phyloP scores from a whole-genome alignment of 2,888 invertebrate genomes.

The Clanis bilineata region DNA sequence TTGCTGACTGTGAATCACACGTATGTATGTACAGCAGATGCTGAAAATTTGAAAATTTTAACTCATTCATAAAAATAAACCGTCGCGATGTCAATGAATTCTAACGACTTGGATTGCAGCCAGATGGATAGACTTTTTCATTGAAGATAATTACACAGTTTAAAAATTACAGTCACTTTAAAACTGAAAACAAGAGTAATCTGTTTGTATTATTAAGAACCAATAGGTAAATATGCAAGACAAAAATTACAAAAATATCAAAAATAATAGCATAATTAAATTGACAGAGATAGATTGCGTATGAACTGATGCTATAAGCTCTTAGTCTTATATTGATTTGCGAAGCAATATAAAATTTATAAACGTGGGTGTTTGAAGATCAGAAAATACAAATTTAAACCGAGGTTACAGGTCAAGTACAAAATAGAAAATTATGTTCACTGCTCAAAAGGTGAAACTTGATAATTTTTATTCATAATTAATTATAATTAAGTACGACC shows the following conservation, averaged over 20 bases:
- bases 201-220: background rate
- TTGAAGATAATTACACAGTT: background rate
- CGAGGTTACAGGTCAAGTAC: background rate
- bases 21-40: background rate
- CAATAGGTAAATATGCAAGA: no score
- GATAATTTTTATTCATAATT: background rate
- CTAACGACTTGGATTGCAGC: background rate
- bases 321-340: background rate
- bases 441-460: background rate
- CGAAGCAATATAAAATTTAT: background rate
- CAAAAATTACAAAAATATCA: no score
- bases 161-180: background rate
- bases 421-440: conserved; percentile 4
- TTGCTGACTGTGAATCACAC: background rate
- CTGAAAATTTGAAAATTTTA: background rate
- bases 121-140: background rate
- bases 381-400: background rate
- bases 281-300: no score
- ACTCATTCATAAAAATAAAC: conserved; percentile 1
- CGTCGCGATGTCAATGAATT: background rate
- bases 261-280: no score
- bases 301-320: background rate
- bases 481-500: background rate
- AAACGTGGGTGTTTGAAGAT: background rate
- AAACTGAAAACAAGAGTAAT: background rate